Percentiles rank a stretch among this genome's conserved stretches.
Conservation (phyloP, 1,140 invertebrate species). For the Hyposmocoma kahamanoa region DNA sequence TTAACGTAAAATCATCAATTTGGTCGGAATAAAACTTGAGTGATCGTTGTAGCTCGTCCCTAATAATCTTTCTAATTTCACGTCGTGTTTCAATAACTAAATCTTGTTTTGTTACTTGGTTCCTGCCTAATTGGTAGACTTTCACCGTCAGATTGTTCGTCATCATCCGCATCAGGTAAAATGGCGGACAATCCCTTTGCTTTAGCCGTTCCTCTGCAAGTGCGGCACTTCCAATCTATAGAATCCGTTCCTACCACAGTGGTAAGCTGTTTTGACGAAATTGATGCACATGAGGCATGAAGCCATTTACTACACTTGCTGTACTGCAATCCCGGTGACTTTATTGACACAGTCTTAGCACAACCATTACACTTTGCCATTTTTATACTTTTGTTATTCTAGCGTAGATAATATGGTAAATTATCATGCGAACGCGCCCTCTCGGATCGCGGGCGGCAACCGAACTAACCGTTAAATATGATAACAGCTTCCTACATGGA, state of each 20-base stretch:
- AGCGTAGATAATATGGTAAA: no score
- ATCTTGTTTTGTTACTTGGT: neutral
- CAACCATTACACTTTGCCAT: no score
- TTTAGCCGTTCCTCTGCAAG: neutral
- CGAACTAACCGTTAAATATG: no score
- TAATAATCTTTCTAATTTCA: neutral
- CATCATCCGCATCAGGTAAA: neutral
- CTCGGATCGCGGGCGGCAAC: no score
- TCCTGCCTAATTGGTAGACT: no score
- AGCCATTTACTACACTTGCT: neutral
- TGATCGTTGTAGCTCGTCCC: neutral
- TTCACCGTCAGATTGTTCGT: neutral
- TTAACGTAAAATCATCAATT: neutral
- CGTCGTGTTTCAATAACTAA: neutral
- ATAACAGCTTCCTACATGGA: no score
- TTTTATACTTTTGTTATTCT: no score
- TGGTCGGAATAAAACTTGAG: conserved; percentile 2
- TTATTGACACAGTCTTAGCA: no score
- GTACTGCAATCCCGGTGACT: neutral
- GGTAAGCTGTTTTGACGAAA: neutral
- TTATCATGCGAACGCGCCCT: no score
- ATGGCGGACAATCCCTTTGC: neutral
- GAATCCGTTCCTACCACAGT: neutral
- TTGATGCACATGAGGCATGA: neutral
- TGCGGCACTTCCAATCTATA: neutral